Base-by-base conservation (phyloP, 2,797 vertebrate genomes). In the Gymnocypris eckloni region DNA sequence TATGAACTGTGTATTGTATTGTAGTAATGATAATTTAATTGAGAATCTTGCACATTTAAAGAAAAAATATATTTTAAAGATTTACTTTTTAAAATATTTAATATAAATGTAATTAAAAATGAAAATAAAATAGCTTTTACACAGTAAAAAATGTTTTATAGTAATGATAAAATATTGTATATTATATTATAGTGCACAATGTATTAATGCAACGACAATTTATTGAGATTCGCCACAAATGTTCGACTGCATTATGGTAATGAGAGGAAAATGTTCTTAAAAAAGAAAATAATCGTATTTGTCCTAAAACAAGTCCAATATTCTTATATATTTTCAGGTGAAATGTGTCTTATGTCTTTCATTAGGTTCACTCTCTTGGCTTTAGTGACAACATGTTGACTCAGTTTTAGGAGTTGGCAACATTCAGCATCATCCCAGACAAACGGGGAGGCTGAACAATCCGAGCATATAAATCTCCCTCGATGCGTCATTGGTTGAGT, bases 401-500 rank as follows among this genome's bases (percentile, higher is more conserved):
- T 82, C 48, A 70, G 66, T 56, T 71, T 56, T 39, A 45, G 33
- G 22, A 48, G 78, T 79, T 81, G 79, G 13, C 37, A 22, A 71
- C 80, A 28, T 18, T 3, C 33, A 56, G 50, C n/a, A 1, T 72
- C 25, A 43, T 72, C 56, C 22, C 80, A 82, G 80, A 71, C 79
- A 22, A 59, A 50, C 2, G 5, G 43, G 48, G 67, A n/a, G 64
- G 59, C 39, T 0, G 18, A 37, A 16, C 25, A 2, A 48, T 81
- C 79, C 2, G 9, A n/a, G 25, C 20, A n/a, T 37, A 70, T 81
- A 81, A 81, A 82, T 82, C 69, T 72, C 28, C 16, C n/a, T 33
- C 13, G 48, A 56, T 82, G 73, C 73, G 83, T 84, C 83, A 84
- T 78, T 61, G n/a, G 6, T 54, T 43, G 50, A 84, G 83, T 33